Evolutionary conservation across 2,797 vertebrate genomes (phyloP).

Genomic region (Rousettus madagascariensis): DNA sequence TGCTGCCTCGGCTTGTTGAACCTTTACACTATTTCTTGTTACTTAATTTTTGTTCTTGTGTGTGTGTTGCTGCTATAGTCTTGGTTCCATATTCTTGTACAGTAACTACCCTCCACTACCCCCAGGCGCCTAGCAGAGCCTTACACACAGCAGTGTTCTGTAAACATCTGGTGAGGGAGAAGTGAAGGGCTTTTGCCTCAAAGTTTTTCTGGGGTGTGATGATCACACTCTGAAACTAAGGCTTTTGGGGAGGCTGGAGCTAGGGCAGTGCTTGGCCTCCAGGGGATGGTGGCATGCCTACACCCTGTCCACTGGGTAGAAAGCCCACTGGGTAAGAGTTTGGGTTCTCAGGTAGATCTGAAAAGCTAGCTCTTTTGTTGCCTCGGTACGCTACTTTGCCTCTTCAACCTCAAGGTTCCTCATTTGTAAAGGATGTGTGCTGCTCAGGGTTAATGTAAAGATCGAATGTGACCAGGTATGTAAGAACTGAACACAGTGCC

Average conservation of each 20-base stretch:
- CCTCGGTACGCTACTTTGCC: not conserved
- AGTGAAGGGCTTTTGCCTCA: conserved; percentile 1
- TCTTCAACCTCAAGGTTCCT: not conserved
- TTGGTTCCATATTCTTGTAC: conserved; percentile 18
- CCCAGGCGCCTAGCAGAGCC: not conserved
- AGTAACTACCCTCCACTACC: not conserved
- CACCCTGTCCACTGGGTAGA: not conserved
- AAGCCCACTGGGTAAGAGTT: not conserved
- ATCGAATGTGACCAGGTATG: not conserved
- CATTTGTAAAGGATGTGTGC: not conserved
- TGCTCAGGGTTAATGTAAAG: not conserved
- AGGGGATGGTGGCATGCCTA: not conserved
- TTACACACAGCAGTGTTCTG: not conserved
- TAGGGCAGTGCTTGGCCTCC: not conserved
- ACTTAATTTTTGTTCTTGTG: not conserved
- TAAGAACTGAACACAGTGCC: not conserved
- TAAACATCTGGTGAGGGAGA: conserved; percentile 9
- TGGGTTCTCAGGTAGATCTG: conserved; percentile 18
- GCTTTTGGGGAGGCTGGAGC: not conserved
- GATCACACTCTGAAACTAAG: not conserved
- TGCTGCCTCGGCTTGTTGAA: not conserved
- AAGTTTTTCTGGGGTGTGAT: not conserved
- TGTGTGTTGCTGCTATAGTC: not conserved
- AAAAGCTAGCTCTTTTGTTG: conserved; percentile 3
- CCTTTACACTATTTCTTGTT: conserved; percentile 42